phyloP scores from a whole-genome alignment of 2,113 vertebrate genomes.

The Pitta sordida region DNA sequence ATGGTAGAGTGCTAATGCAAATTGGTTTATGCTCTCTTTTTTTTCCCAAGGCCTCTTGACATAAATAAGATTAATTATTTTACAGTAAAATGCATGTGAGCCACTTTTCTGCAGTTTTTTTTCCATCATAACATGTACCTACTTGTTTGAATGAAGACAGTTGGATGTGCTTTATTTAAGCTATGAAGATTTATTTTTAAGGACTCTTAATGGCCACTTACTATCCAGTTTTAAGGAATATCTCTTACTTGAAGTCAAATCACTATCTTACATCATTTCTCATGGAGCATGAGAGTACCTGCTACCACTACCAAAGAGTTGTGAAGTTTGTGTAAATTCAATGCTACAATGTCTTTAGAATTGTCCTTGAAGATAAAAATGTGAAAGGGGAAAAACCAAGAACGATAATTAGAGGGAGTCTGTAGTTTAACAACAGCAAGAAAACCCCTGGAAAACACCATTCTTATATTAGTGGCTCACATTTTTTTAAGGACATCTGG shows the following conservation, averaged over 20 bases:
- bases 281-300: neutral
- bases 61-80: constrained; percentile 93
- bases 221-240: neutral
- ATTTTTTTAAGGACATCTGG: neutral
- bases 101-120: constrained; percentile 44
- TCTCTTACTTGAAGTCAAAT: neutral
- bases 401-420: neutral
- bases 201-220: neutral
- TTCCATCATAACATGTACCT: constrained; percentile 61
- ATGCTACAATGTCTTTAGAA: neutral
- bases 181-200: constrained; percentile 5
- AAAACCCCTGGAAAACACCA: too few species aligned
- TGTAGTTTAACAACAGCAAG: neutral
- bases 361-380: neutral
- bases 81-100: constrained; percentile 62
- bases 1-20: constrained; percentile 74
- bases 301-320: neutral
- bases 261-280: constrained; percentile 2
- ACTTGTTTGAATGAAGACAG: constrained; percentile 58
- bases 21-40: constrained; percentile 75
- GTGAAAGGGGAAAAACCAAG: neutral
- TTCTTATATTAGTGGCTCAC: neutral
- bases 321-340: neutral
- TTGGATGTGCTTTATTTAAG: neutral
- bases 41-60: constrained; percentile 81